phyloP scores from a whole-genome alignment of 2,888 invertebrate genomes.

The Lamproptera curius region DNA sequence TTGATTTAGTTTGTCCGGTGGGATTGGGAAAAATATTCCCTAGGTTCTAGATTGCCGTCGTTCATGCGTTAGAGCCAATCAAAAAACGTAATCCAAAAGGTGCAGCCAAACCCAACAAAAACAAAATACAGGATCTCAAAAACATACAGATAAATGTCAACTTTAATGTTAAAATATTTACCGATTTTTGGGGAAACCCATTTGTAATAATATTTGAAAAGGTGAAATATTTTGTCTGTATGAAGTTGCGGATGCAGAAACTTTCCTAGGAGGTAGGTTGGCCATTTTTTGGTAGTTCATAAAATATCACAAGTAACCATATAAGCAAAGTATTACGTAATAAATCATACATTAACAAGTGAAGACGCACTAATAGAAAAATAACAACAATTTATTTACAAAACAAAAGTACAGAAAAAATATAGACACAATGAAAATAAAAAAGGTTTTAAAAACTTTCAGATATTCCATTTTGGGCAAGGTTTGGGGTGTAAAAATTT shows the following conservation, averaged over 20 bases:
- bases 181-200: conserved; percentile 94
- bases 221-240: conserved; percentile 86
- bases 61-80: conserved; percentile 96
- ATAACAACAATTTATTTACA: conserved; percentile 20
- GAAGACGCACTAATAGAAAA: neutral
- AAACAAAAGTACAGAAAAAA: conserved; percentile 10
- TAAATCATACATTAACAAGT: neutral
- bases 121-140: no score
- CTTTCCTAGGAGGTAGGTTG: conserved; percentile 86
- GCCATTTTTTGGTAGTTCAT: conserved; percentile 77
- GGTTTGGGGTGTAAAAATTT: no score
- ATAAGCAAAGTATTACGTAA: conserved; percentile 37
- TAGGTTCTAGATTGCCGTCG: conserved; percentile 87
- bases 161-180: no score
- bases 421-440: neutral
- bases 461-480: no score
- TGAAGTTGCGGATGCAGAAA: conserved; percentile 84
- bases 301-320: conserved; percentile 35
- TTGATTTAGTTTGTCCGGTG: conserved; percentile 83
- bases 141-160: no score
- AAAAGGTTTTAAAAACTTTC: neutral
- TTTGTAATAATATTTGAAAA: conserved; percentile 89
- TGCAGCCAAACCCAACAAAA: no score
- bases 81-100: no score
- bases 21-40: conserved; percentile 95